Evolutionary conservation across 1,140 invertebrate genomes (phyloP), one percentile per base, ranked within the genome.

Genomic region (Leptinotarsa texana): DNA sequence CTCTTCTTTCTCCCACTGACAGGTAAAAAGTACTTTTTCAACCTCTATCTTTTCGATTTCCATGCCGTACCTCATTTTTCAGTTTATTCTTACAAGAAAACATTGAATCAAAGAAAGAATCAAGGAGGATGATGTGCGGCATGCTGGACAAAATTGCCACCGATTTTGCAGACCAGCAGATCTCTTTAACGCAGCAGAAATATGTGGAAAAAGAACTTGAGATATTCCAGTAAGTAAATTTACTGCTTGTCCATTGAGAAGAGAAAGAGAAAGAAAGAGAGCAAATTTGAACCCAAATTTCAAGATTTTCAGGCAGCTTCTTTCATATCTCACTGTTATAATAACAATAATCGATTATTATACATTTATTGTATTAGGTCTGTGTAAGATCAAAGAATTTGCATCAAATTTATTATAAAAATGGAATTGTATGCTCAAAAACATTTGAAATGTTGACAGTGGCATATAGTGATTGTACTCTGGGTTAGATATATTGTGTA

Each of bases 131-230:
- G 18, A 51, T 77, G 57, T 70, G 74, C 47, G 57, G 67, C 63
- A 42, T 65, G 33, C 47, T 79, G 22, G 74, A 78, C 22, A 33
- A 69, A 27, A 24, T 69, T 21, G 15, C 65, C 27, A n/a, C 27
- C 22, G 77, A 79, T 63, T 49, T 72, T 42, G 63, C 76, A 74
- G 73, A 80, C 21, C 51, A 75, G 24, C 71, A 70, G 27, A 51
- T 78, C 1, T 63, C 49, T 66, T 63, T 74, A 73, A 72, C 74
- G 13, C 61, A 67, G 27, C 48, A 76, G 21, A 24, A 69, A 27
- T 76, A 69, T 71, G 42, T 49, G 13, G 51, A 76, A 65, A 67
- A 69, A 22, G 69, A 74, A 42, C 57, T 77, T 48, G 67, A 78
- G 17, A 48, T 47, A n/a, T 73, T 67, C 33, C 15, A 63, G 72